Conservation (phyloP, 2,113 vertebrate species). For the Leucosticte australis region DNA sequence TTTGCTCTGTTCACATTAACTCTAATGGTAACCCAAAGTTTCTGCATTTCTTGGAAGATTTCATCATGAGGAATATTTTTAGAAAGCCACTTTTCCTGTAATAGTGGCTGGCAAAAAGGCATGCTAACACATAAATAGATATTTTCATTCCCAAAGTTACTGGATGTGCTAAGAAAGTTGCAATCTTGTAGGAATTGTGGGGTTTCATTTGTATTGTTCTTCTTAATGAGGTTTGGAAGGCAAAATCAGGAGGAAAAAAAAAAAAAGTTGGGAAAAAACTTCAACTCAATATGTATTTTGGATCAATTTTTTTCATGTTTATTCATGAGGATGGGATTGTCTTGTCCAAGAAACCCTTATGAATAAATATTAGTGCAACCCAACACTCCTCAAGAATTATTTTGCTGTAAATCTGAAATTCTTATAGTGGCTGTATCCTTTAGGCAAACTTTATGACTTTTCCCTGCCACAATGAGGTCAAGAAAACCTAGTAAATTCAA, state of each 20-base stretch:
- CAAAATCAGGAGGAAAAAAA: background rate
- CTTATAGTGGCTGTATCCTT: background rate
- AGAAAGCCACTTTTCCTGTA: background rate
- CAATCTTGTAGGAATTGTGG: background rate
- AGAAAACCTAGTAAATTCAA: conserved; percentile 13
- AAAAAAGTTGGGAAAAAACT: background rate
- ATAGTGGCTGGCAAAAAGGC: background rate
- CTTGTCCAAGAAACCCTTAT: background rate
- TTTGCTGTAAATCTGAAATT: background rate
- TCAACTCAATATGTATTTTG: background rate
- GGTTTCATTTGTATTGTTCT: background rate
- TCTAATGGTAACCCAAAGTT: background rate
- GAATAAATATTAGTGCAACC: conserved; percentile 4
- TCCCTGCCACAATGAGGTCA: background rate
- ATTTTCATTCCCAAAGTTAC: background rate
- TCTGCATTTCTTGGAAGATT: background rate
- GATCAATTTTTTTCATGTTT: background rate
- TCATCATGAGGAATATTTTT: background rate
- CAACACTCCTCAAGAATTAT: background rate
- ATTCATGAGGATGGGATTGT: background rate
- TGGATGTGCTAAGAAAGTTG: background rate
- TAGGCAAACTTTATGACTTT: conserved; percentile 4
- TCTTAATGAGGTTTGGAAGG: background rate
- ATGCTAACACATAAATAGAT: background rate
- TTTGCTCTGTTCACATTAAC: background rate